phyloP scores from a whole-genome alignment of 2,797 vertebrate species.

The Hozukius guyotensis region DNA sequence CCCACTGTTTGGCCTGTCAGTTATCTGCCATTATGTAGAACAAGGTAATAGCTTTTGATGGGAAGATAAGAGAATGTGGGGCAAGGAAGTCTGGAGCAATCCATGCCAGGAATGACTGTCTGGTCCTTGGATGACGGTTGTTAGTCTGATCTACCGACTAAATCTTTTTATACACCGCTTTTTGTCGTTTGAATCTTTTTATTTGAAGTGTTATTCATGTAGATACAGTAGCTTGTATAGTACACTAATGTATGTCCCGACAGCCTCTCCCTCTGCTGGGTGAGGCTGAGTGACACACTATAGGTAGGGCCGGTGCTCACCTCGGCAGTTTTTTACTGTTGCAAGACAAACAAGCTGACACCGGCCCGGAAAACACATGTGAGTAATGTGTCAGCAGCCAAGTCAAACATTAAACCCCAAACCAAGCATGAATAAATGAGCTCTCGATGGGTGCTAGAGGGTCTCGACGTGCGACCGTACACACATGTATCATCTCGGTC shows the following conservation, averaged over 20 bases:
- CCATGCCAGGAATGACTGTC: neutral
- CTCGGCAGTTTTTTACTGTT: constrained; percentile 49
- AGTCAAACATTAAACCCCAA: constrained; percentile 79
- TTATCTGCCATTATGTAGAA: constrained; percentile 70
- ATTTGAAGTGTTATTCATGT: neutral
- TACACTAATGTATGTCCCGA: neutral
- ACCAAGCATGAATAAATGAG: constrained; percentile 71
- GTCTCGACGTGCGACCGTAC: constrained; percentile 15
- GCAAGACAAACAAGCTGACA: constrained; percentile 71
- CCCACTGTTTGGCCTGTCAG: constrained; percentile 72
- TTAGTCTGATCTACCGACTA: neutral
- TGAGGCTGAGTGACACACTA: constrained; percentile 45
- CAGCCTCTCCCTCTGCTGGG: constrained; percentile 31
- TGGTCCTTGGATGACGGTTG: neutral
- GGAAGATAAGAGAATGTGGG: constrained; percentile 54
- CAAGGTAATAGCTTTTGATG: constrained; percentile 51
- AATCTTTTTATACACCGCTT: neutral
- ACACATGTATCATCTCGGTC: constrained; percentile 40
- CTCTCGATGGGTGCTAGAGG: constrained; percentile 48
- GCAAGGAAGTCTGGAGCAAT: constrained; percentile 39
- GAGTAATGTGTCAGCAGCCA: constrained; percentile 73
- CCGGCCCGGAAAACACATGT: constrained; percentile 41
- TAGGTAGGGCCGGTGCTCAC: constrained; percentile 36
- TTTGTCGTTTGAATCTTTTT: neutral
- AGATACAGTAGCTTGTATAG: neutral